Base-by-base conservation (phyloP, 2,888 invertebrate species). In the Hedychridium roseum region DNA sequence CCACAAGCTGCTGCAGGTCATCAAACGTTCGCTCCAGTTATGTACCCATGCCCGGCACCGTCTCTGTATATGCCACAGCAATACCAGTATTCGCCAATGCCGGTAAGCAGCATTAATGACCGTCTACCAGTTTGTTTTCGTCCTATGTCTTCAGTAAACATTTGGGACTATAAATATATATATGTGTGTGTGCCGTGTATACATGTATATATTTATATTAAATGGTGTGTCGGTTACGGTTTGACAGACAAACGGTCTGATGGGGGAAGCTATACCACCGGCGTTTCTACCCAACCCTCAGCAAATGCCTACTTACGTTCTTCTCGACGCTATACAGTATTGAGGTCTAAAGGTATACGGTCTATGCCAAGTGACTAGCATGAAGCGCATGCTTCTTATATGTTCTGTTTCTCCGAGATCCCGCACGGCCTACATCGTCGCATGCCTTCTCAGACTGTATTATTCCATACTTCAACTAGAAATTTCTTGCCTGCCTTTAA, bases 321-420 rank as follows among this genome's bases (percentile, higher is more conserved):
- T 84, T 81, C 82, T 83, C 81, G 83, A 83, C 81, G 82, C 82
- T 78, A 82, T 84, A 81, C 83, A 84, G 81, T 84, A 83, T 82
- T 84, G 83, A 84, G 82, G 82, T 80, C 82, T 77, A 77, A 78
- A 78, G 78, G 78, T 78, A 78, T 68, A 71, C 71, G 70, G 73
- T 71, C 73, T 67, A 67, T 73, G 68, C 69, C 64, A 70, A 66
- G 54, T 47, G 72, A 66, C 60, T 68, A 68, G 71, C 73, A 73
- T 71, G 71, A 54, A 57, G 55, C 55, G 56, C 53, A 57, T 57
- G 39, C 52, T 54, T 40, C 42, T 49, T 55, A 54, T 55, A 47
- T 51, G 36, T 52, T 57, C 52, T 55, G 43, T 53, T 54, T 52
- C 34, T 50, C 51, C 43, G 31, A 17, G 11, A 4, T 38, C 42